Base-by-base conservation (phyloP, 2,797 vertebrate species). In the Danio aesculapii region DNA sequence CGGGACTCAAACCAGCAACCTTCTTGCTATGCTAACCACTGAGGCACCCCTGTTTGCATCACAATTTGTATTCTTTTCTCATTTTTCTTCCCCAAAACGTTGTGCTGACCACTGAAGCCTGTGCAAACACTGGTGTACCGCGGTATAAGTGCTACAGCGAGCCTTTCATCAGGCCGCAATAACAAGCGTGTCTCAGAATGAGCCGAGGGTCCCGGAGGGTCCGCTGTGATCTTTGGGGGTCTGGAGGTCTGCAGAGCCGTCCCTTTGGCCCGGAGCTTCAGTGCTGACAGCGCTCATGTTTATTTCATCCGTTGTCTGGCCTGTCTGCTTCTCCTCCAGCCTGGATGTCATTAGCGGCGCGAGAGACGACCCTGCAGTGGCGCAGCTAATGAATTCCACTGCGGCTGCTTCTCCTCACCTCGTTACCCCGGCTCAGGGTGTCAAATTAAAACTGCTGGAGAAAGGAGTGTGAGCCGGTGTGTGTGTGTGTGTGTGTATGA, bases 341-440 rank as follows among this genome's bases (percentile, higher is more conserved):
- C 95, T 96, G 95, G 93, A 96, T 96, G 96, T 97, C 96, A 97
- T 97, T 97, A 97, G 94, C 94, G 93, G 53, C 88, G 89, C 85
- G 90, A 96, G 95, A 94, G 94, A 93, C 90, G 94, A 95, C 94
- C 95, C 95, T 94, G 95, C 95, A 94, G 95, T 93, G 93, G 93
- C 90, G 93, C 91, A 91, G 93, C 94, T 97, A 97, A 97, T 97
- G 96, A 97, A 97, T 96, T 97, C 96, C 96, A 88, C 95, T 93
- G 96, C 94, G 96, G 93, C 94, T 95, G 88, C 91, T 90, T 69
- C 92, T 92, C 91, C 91, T 89, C 92, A 91, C 91, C 93, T 94
- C 93, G 91, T 94, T 95, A 94, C 92, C 91, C 92, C 89, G 90
- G 90, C 93, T 92, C 92, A 91, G 93, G 92, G 92, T 93, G 94